phyloP scores from a whole-genome alignment of 2,888 invertebrate genomes.

The Taenaris catops region DNA sequence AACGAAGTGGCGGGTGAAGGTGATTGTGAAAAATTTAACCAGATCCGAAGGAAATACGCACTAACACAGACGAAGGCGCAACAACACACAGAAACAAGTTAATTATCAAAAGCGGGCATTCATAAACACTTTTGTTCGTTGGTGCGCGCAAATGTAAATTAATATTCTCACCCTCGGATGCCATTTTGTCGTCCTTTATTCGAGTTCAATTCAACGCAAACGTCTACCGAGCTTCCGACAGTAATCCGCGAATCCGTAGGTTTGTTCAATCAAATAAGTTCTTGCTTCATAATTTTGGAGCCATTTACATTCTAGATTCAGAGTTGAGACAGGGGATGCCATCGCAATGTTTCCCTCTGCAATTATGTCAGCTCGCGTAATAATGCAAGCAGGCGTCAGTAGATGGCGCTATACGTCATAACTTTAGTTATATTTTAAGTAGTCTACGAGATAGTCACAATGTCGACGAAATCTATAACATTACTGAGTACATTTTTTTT shows the following conservation, averaged over 20 bases:
- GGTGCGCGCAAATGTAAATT: conserved; percentile 18
- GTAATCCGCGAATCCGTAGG: conserved; percentile 61
- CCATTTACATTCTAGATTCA: conserved; percentile 70
- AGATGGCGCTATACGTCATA: too few species aligned
- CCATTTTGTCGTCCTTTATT: conserved; percentile 35
- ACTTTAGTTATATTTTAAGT: too few species aligned
- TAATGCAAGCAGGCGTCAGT: too few species aligned
- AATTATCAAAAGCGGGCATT: conserved; percentile 14
- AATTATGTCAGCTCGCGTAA: too few species aligned
- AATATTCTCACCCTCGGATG: conserved; percentile 26
- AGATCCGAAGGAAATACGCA: too few species aligned
- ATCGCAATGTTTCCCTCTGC: too few species aligned
- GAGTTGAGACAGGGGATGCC: conserved; percentile 30
- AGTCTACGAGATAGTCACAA: too few species aligned
- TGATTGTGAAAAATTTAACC: too few species aligned
- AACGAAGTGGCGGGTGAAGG: too few species aligned
- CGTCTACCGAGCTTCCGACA: conserved; percentile 54
- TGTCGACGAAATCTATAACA: too few species aligned
- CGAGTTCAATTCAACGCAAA: conserved; percentile 35
- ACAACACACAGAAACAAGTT: conserved; percentile 15
- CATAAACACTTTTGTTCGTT: conserved; percentile 17
- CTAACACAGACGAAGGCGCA: conserved; percentile 56
- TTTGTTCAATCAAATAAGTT: conserved; percentile 74
- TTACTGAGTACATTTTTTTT: too few species aligned
- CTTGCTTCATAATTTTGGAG: conserved; percentile 70